Conservation (phyloP, 1,140 invertebrate genomes). For the Lordiphosa clarofinis region DNA sequence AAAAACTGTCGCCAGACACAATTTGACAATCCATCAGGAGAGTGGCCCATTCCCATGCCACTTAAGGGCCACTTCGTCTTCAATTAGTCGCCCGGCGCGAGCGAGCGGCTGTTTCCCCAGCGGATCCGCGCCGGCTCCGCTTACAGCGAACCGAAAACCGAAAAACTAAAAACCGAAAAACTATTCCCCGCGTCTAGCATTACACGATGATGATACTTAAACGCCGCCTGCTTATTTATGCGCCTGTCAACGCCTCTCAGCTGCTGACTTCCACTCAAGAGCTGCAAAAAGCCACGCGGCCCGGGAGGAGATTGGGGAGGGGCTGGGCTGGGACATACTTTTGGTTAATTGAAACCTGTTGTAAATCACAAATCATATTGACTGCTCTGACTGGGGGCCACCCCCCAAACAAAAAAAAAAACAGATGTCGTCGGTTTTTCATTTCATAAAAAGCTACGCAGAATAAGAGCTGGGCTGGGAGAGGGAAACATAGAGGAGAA, state of each 20-base stretch:
- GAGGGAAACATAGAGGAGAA: too few species aligned
- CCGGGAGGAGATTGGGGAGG: slow-evolving; percentile 1
- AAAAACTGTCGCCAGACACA: slow-evolving; percentile 50
- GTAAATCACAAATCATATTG: slow-evolving; percentile 60
- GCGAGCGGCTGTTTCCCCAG: slow-evolving; percentile 17
- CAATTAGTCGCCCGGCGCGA: slow-evolving; percentile 37
- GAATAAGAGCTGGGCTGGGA: too few species aligned
- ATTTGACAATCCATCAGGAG: slow-evolving; percentile 53
- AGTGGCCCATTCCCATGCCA: slow-evolving; percentile 6
- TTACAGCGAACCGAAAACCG: slow-evolving; percentile 24
- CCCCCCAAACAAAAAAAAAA: neutral
- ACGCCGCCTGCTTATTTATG: slow-evolving; percentile 43
- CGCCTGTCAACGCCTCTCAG: slow-evolving; percentile 51
- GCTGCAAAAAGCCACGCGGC: slow-evolving; percentile 18
- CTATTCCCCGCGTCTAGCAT: slow-evolving; percentile 45
- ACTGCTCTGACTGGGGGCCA: slow-evolving; percentile 24
- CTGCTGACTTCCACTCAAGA: slow-evolving; percentile 26
- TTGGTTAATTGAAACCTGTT: slow-evolving; percentile 59
- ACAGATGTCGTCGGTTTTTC: slow-evolving; percentile 52
- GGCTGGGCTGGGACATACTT: slow-evolving; percentile 5
- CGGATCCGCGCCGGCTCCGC: slow-evolving; percentile 25
- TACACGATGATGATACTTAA: slow-evolving; percentile 44
- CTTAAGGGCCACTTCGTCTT: slow-evolving; percentile 46
- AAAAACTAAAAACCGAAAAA: slow-evolving; percentile 29
- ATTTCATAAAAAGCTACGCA: slow-evolving; percentile 28